Base-by-base conservation (phyloP, 2,888 invertebrate genomes). In the Busseola fusca region DNA sequence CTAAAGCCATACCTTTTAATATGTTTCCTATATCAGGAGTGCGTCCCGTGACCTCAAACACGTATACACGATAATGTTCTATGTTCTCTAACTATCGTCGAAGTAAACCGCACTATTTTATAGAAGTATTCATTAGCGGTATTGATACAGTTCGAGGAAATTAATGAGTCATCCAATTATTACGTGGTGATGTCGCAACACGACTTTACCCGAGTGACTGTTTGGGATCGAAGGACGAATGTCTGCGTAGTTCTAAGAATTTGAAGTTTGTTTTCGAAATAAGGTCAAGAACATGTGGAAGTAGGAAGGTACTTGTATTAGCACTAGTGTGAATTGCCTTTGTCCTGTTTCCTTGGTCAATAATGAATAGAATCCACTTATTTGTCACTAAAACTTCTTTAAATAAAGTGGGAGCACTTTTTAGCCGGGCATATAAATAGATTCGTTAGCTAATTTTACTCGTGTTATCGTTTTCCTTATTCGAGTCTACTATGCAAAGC, bases 91-190 rank as follows among this genome's bases (percentile, higher is more conserved):
- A 45, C 18, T 65, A 69, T 72, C 12, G 10, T 1, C 12, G 12
- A 56, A 48, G 45, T 58, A 68, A 65, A 78, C 74, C 56, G 16
- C 64, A 56, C 9, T 25, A 66, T 70, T 74, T 66, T 60, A 64
- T 64, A 66, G 69, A 64, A 78, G 6, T 50, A 78, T 64, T 82
- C 27, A 82, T 74, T 78, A 78, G 69, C 21, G 27, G 67, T 67
- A 73, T 73, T 82, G 67, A 68, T 78, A 69, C 14, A 48, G 50
- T 82, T 82, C 74, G 5, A 25, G 48, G 69, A 78, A 80, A 74
- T 27, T 18, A 37, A 27, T 68, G 65, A 74, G 45, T 82, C 74
- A 78, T 48, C 3, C 25, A 37, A 59, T 59, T 82, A 64, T 70
- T 68, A 59, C 62, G 67, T 65, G n/a, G 48, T 54, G 16, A 50